These are phyloP conservation scores for Luperina nickerlii DNA, from an alignment of 2,888 invertebrate genomes.

Conservation along the genomic window DNA sequence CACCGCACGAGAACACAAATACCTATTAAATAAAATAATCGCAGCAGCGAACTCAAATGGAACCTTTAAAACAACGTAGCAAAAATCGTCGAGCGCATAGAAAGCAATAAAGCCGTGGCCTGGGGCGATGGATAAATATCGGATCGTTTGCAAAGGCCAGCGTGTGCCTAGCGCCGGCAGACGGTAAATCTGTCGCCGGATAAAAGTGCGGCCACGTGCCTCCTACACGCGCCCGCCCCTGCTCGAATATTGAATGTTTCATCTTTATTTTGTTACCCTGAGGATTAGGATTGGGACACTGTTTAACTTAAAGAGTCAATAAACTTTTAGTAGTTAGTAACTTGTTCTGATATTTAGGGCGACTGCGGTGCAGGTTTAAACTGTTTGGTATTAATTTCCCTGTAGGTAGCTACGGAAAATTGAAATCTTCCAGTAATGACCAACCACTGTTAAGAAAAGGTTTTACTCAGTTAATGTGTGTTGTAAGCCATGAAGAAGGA, in stretches of 20 bases:
- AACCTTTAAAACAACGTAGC: conserved; percentile 34
- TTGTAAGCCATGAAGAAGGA: conserved; percentile 5
- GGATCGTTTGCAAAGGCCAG: conserved; percentile 53
- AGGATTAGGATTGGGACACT: conserved; percentile 55
- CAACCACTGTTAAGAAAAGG: conserved; percentile 13
- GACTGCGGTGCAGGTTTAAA: background rate
- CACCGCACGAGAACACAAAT: background rate
- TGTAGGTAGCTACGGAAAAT: background rate
- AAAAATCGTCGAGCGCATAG: conserved; percentile 46
- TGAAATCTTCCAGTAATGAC: background rate
- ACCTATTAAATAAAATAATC: conserved; percentile 19
- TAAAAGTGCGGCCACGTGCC: conserved; percentile 60
- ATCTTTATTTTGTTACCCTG: conserved; percentile 57
- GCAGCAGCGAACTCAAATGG: conserved; percentile 20
- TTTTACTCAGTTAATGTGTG: background rate
- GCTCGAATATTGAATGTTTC: conserved; percentile 62
- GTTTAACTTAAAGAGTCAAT: conserved; percentile 61
- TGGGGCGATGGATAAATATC: conserved; percentile 72
- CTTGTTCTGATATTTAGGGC: conserved; percentile 1
- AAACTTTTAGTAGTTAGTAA: conserved; percentile 9
- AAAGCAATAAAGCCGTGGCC: conserved; percentile 77
- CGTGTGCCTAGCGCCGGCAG: conserved; percentile 44
- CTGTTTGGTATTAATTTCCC: background rate
- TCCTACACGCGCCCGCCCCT: conserved; percentile 49
- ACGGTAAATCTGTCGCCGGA: conserved; percentile 62